Percentiles rank a stretch among this genome's conserved stretches.
Conservation (phyloP, 2,113 vertebrate genomes). For the Cebus imitator region DNA sequence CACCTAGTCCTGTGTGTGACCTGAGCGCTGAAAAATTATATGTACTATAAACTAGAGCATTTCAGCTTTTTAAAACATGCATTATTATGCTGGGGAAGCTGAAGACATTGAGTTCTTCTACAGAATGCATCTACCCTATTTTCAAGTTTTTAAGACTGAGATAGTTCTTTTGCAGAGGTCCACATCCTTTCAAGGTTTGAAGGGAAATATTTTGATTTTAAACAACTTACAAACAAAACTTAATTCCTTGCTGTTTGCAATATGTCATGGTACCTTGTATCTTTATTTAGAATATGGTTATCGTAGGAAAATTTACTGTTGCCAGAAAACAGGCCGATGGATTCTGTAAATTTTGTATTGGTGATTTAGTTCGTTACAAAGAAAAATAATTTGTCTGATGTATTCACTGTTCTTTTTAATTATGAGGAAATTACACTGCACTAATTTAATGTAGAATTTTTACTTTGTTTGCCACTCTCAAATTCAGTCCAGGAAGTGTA, state of each 20-base stretch:
- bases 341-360: background rate
- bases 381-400: background rate
- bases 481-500: background rate
- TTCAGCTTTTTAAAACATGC: background rate
- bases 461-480: background rate
- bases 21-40: background rate
- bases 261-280: background rate
- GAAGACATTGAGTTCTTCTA: background rate
- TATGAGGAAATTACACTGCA: background rate
- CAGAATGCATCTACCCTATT: background rate
- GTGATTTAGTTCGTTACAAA: constrained; percentile 17
- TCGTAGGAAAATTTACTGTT: constrained; percentile 27
- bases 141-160: background rate
- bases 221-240: background rate
- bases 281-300: constrained; percentile 24
- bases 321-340: background rate
- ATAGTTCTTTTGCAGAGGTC: background rate
- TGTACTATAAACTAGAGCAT: background rate
- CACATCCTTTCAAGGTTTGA: background rate
- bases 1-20: no score
- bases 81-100: background rate
- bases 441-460: background rate
- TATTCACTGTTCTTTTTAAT: constrained; percentile 18
- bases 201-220: constrained; percentile 30
- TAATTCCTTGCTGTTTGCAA: background rate